phyloP scores from a whole-genome alignment of 2,797 vertebrate species.

The Steatocranus sp. region DNA sequence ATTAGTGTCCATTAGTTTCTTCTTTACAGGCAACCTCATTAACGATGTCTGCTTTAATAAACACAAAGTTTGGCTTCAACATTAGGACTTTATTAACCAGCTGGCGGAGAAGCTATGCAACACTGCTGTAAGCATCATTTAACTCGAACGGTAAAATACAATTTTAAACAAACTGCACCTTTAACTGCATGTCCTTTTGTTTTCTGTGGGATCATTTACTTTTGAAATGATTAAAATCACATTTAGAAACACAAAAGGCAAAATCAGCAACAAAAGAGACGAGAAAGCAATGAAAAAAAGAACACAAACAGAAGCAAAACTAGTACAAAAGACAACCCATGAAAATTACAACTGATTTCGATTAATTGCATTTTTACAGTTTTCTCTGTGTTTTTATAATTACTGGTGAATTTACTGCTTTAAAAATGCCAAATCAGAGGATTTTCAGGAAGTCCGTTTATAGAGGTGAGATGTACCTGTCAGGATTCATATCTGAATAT shows the following conservation, averaged over 20 bases:
- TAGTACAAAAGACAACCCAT: fast-evolving
- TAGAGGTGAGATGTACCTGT: not conserved
- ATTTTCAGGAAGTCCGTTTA: not conserved
- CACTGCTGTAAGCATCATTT: not conserved
- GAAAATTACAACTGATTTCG: fast-evolving
- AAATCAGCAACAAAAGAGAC: not conserved
- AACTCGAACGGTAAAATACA: fast-evolving
- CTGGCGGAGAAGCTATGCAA: not conserved
- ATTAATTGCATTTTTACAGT: not conserved
- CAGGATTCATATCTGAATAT: not conserved
- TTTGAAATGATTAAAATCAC: not conserved
- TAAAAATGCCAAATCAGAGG: not conserved
- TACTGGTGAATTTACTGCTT: not conserved
- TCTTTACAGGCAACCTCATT: fast-evolving
- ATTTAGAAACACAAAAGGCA: not conserved
- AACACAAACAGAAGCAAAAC: not conserved
- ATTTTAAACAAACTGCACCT: not conserved
- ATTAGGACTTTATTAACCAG: not conserved
- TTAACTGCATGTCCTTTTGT: not conserved
- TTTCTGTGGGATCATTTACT: fast-evolving
- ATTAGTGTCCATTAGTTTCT: not conserved
- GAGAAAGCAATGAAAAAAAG: not conserved
- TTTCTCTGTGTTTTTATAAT: not conserved
- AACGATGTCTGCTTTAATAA: not conserved
- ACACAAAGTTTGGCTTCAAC: not conserved